Evolutionary conservation across 2,797 vertebrate species (phyloP), one percentile per base, ranked within the genome.

Genomic region (Esox masquinongy): DNA sequence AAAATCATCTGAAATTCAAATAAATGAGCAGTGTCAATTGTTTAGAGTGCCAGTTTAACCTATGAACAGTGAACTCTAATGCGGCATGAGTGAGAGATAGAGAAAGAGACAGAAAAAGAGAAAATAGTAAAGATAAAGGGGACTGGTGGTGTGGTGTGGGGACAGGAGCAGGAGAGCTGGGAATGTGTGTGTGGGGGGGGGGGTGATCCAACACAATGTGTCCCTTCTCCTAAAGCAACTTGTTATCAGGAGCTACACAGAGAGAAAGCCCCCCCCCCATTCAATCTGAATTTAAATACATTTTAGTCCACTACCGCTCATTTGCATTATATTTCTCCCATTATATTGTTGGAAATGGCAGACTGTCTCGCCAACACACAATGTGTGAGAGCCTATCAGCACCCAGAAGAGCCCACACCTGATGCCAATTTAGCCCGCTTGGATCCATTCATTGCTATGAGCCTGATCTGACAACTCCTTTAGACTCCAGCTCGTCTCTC

Each of bases 271-370:
- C 93, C 94, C 95, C n/a, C 50, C 70, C 43, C 88, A 89, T 96
- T 95, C 93, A 98, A 99, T 99, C 98, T 99, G 97, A 97, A 99
- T 99, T 98, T 97, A 98, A 99, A 99, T 99, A 95, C 96, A 96
- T 94, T 96, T 96, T 95, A 95, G 96, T 96, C 96, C 96, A 95
- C 96, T 96, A 61, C 22, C 94, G 92, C 97, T 98, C 97, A 98
- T 99, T 99, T 99, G 97, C 97, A 99, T 99, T 97, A 95, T 47
- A 98, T 99, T 99, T 97, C 96, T 98, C 90, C 97, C 94, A 98
- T 99, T 99, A 97, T 98, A 95, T 95, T 24, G 56, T 95, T 94
- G 96, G 94, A 97, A 97, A 97, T 96, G 96, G 96, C 94, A 96
- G 96, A 98, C 96, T 93, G 97, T 97, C 97, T 97, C 85, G 90